Evolutionary conservation across 2,888 invertebrate species (phyloP).

Genomic region (Conomelus anceps): DNA sequence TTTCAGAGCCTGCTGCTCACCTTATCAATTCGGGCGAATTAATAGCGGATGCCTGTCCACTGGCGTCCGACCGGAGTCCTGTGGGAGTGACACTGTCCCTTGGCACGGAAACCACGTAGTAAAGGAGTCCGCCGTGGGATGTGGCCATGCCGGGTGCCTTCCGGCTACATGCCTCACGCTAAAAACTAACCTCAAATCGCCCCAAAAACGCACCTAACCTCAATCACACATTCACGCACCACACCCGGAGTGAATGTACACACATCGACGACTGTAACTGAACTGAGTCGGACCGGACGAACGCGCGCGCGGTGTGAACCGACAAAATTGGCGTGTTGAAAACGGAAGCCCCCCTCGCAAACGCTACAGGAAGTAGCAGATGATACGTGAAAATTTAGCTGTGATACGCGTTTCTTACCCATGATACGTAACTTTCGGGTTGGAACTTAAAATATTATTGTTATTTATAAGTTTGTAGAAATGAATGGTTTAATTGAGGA

Average conservation of each 20-base stretch:
- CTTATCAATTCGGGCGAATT: background rate
- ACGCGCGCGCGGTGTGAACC: background rate
- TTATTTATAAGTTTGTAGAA: too few species aligned
- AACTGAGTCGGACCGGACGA: too few species aligned
- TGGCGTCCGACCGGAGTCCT: background rate
- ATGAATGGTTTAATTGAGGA: too few species aligned
- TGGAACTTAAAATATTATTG: too few species aligned
- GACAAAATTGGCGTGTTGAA: background rate
- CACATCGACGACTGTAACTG: background rate
- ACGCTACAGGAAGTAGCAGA: background rate
- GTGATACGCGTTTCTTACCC: background rate
- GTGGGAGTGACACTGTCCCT: conserved; percentile 38
- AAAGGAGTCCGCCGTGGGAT: conserved; percentile 59
- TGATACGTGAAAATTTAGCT: background rate
- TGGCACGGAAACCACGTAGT: conserved; percentile 61
- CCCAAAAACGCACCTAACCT: conserved; percentile 9
- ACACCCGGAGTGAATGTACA: background rate
- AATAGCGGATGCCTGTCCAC: too few species aligned
- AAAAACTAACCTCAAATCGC: background rate
- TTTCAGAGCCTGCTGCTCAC: background rate
- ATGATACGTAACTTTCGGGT: background rate
- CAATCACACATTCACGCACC: background rate
- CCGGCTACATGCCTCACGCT: conserved; percentile 17
- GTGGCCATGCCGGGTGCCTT: conserved; percentile 33
- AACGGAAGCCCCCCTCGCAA: background rate